Evolutionary conservation across 2,797 vertebrate species (phyloP), one percentile per base, ranked within the genome.

Genomic region (Acanthornis magna): DNA sequence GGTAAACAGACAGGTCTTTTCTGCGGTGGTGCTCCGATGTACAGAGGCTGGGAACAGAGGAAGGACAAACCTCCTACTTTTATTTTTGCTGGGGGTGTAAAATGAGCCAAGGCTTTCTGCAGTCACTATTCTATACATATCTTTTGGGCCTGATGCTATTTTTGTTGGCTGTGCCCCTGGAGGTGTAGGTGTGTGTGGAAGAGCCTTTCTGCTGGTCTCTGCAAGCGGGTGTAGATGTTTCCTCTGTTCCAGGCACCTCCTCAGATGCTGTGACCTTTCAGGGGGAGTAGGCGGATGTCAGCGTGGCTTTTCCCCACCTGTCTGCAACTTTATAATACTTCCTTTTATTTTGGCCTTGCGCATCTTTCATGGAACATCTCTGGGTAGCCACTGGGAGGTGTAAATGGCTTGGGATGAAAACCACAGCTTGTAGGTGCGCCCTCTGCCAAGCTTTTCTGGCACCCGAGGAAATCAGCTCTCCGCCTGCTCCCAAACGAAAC

Each of bases 11-110:
- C 0, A 4, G 48, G 62, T 29, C 61, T 86, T 85, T 84, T 86
- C 87, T 81, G 82, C 61, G 81, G 70, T 2, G 2, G 76, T 92
- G 74, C 93, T 85, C 74, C 18, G 1, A 82, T 51, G 57, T 55
- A 21, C 1, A 1, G 65, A 38, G 89, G 48, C 81, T 89, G 58
- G 54, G 80, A 89, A 74, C 32, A 23, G 18, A 92, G 85, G 91
- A 74, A 83, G 88, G 81, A 91, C 76, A 76, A 94, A 84, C 78
- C 91, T 61, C 43, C 95, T 93, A 94, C 95, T 92, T 95, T 93
- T 96, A 81, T 94, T 97, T 96, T 93, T 96, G 89, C 93, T 63
- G 26, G 91, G 89, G 72, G 63, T 95, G 89, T 93, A 91, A 94
- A 91, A 74, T 32, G 85, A 93, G 32, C 68, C 3, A 5, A 53